phyloP scores from a whole-genome alignment of 2,113 vertebrate genomes.

The Periophthalmodon schlosseri region DNA sequence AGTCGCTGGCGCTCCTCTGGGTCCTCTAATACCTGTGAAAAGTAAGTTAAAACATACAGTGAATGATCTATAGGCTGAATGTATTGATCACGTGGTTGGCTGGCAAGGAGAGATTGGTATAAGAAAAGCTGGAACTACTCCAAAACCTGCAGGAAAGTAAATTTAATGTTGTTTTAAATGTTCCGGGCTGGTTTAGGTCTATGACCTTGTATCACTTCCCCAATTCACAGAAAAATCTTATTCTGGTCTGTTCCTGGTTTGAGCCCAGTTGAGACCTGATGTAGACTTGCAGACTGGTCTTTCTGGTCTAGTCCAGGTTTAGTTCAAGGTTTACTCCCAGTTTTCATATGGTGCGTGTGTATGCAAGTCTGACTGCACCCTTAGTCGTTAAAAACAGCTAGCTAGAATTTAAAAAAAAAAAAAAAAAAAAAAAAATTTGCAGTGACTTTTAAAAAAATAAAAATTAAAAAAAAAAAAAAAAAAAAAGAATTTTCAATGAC shows the following conservation, averaged over 20 bases:
- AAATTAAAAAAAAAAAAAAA: no score
- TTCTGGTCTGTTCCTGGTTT: no score
- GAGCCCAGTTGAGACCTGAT: not conserved
- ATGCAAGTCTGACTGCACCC: no score
- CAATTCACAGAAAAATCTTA: not conserved
- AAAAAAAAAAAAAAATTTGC: no score
- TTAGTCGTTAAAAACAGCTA: no score
- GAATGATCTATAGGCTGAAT: conserved; percentile 17
- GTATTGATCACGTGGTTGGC: conserved; percentile 62
- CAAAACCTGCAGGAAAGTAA: not conserved
- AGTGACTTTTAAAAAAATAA: no score
- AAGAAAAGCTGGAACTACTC: not conserved
- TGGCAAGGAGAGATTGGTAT: not conserved
- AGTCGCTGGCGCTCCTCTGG: conserved; percentile 25
- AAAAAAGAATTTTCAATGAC: no score
- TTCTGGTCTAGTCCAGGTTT: no score
- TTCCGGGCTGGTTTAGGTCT: not conserved
- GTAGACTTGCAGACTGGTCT: not conserved
- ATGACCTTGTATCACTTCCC: not conserved
- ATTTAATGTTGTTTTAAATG: not conserved
- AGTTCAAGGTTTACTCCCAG: no score
- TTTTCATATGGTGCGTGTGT: no score
- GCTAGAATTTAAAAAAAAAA: no score
- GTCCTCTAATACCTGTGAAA: conserved; percentile 28
- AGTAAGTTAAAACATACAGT: conserved; percentile 14